phyloP scores from a whole-genome alignment of 35 echinoderm and acorn worm species.

The Hemicentrotus pulcherrimus region DNA sequence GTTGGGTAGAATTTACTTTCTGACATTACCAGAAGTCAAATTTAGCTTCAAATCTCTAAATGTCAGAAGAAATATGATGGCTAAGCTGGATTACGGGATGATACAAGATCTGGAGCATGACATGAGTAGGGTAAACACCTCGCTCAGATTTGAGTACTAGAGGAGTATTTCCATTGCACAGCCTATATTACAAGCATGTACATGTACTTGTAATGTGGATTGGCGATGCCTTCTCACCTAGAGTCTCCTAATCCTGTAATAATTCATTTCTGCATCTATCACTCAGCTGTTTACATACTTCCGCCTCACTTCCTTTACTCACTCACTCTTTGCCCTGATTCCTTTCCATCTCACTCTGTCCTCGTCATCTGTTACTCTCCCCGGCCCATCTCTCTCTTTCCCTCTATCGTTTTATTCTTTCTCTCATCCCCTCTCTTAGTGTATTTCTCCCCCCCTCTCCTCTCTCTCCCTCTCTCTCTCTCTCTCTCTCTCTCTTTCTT shows the following conservation, averaged over 20 bases:
- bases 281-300: background rate
- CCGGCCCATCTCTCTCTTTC: background rate
- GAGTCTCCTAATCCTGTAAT: background rate
- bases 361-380: background rate
- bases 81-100: too few species aligned
- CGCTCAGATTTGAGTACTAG: too few species aligned
- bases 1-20: too few species aligned
- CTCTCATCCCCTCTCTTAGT: too few species aligned
- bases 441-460: background rate
- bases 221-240: background rate
- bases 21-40: too few species aligned
- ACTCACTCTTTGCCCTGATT: background rate
- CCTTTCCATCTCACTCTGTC: background rate
- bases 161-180: background rate
- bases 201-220: background rate
- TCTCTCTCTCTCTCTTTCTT: background rate
- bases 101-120: too few species aligned
- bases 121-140: too few species aligned
- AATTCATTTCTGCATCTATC: slow-evolving; percentile 9
- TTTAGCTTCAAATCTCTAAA: too few species aligned
- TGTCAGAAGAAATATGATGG: too few species aligned
- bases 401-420: background rate
- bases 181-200: background rate
- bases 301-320: background rate
- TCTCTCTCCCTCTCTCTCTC: background rate